Evolutionary conservation across 2,113 vertebrate genomes (phyloP), one percentile per base, ranked within the genome.

Genomic region (rabbit (Oryctolagus cuniculus)): DNA sequence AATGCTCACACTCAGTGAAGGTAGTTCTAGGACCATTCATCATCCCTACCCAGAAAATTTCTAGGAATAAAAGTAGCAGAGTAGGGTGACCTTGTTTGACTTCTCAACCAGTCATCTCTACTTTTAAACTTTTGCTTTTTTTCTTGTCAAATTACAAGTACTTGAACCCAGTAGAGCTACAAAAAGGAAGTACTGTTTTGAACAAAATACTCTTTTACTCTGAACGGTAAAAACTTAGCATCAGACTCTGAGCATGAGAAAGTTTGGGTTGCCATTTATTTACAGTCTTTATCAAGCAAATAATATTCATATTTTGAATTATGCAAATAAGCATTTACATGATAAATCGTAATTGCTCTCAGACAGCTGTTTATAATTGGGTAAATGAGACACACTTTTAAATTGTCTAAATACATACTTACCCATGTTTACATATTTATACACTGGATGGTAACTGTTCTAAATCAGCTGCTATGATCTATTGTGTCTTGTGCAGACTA

Each of bases 341-440:
- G 97, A 97, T 97, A 97, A 97, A 97, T 97, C 93, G 16, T 97
- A 97, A 97, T 97, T 97, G 96, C 97, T 97, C 97, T 97, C 96
- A 97, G 95, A 97, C 97, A 97, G 97, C 97, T 97, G 97, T 97
- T 97, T 97, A 96, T 97, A 97, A 97, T 97, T 97, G 97, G 94
- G 96, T 97, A 97, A 97, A 97, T 97, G 97, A 97, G 97, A 96
- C 86, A 96, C 97, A 97, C 95, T 97, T 97, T 97, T 96, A 97
- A 97, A 97, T 97, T 97, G 97, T 97, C 96, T 97, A 97, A 97
- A 97, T 96, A 97, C 94, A 95, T 90, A 95, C 93, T 97, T 97
- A 97, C 88, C 74, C 93, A 95, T 96, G 95, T 97, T 97, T 97
- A 97, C 96, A 97, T 97, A 97, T 97, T 97, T 97, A 97, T 96